Percentiles rank a stretch among this genome's conserved stretches.
Evolutionary conservation across 2,888 invertebrate genomes (phyloP).

Genomic region (Conus canariensis): DNA sequence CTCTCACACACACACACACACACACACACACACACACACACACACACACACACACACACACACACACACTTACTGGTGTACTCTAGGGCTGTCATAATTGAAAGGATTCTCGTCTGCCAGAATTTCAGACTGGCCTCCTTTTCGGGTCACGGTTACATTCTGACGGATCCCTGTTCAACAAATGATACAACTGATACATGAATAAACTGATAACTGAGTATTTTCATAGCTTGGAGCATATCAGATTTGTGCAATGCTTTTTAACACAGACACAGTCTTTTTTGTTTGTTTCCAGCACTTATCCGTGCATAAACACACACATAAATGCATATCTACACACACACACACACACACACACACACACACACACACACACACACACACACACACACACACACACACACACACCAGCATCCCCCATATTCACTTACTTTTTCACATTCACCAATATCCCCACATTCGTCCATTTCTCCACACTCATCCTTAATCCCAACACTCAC

Average conservation of each 20-base stretch:
- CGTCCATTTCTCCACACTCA: no score
- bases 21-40: constrained; percentile 4
- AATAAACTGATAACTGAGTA: not conserved
- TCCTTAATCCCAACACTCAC: no score
- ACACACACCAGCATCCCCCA: not conserved
- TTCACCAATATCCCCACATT: no score
- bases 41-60: not conserved
- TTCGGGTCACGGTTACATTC: constrained; percentile 25
- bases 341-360: constrained; percentile 18
- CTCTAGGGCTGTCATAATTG: not conserved
- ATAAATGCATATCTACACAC: not conserved
- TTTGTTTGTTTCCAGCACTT: no score
- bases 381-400: constrained; percentile 22
- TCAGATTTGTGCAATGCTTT: no score
- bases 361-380: constrained; percentile 18
- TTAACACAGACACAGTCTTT: no score
- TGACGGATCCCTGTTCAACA: constrained; percentile 17
- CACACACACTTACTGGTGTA: not conserved
- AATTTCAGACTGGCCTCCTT: not conserved
- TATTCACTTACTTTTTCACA: not conserved
- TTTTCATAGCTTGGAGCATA: no score
- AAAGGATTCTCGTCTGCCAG: constrained; percentile 24
- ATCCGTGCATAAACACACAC: not conserved
- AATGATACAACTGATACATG: not conserved
- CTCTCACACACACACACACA: constrained; percentile 5